phyloP scores from a whole-genome alignment of 2,797 vertebrate species.

The Cetoscarus ocellatus region DNA sequence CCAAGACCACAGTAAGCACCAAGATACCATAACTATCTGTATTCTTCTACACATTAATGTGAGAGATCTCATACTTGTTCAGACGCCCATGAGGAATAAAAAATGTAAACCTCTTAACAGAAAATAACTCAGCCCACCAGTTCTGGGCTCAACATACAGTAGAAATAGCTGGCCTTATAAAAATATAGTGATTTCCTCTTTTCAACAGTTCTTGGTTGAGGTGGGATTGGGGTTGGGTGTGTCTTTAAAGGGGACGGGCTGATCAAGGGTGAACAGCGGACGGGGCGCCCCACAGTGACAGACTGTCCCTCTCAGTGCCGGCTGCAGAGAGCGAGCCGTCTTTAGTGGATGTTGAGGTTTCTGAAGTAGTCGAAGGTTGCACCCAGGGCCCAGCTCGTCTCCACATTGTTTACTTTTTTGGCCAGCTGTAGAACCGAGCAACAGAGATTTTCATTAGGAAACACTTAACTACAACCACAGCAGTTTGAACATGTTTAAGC shows the following conservation, averaged over 20 bases:
- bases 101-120: constrained; percentile 83
- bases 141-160: constrained; percentile 84
- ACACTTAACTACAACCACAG: background rate
- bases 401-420: constrained; percentile 98
- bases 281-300: constrained; percentile 66
- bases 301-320: constrained; percentile 77
- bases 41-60: constrained; percentile 59
- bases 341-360: constrained; percentile 90
- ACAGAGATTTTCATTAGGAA: constrained; percentile 26
- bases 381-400: constrained; percentile 98
- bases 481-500: constrained; percentile 2
- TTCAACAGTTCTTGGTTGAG: constrained; percentile 75
- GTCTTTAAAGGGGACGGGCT: constrained; percentile 53
- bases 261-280: constrained; percentile 52
- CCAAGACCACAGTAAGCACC: constrained; percentile 77
- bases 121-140: constrained; percentile 73
- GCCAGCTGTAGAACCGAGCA: constrained; percentile 85
- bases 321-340: constrained; percentile 62
- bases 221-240: constrained; percentile 35
- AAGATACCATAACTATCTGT: constrained; percentile 66
- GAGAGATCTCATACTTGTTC: constrained; percentile 69
- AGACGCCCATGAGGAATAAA: constrained; percentile 67
- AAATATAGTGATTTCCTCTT: constrained; percentile 85
- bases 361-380: constrained; percentile 95
- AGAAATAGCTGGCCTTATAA: constrained; percentile 86